A percentile compares a stretch with the other conserved stretches of the same genome.
Conservation (phyloP, 2,888 invertebrate species). For the Drosophila mimica region DNA sequence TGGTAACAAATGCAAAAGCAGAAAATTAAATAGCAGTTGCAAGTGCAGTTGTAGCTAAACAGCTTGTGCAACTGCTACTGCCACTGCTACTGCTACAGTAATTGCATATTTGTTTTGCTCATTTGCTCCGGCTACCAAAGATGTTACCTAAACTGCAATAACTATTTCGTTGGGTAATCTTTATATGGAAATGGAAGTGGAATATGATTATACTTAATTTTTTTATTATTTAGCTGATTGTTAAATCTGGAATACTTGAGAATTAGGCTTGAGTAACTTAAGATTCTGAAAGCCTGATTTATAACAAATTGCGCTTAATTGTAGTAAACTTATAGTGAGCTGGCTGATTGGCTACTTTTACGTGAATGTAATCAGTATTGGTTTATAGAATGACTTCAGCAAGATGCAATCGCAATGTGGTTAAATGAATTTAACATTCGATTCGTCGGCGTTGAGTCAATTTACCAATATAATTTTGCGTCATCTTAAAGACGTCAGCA, state of each 20-base stretch:
- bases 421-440: constrained; percentile 1
- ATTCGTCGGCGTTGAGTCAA: constrained; percentile 28
- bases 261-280: background rate
- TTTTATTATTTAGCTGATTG: background rate
- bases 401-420: background rate
- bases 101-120: background rate
- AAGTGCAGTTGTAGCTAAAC: too few species aligned
- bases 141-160: background rate
- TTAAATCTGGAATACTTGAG: background rate
- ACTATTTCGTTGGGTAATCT: background rate
- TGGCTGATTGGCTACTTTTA: background rate
- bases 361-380: background rate
- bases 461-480: constrained; percentile 31
- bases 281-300: background rate
- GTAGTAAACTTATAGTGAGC: background rate
- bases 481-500: constrained; percentile 20
- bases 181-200: background rate
- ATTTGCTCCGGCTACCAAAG: background rate
- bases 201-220: background rate
- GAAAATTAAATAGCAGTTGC: background rate
- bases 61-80: background rate
- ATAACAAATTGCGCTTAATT: background rate
- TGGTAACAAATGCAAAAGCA: background rate
- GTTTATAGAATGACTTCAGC: background rate
- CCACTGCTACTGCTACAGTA: background rate